phyloP scores from a whole-genome alignment of 2,113 vertebrate genomes.

The Ancistrus triradiatus region DNA sequence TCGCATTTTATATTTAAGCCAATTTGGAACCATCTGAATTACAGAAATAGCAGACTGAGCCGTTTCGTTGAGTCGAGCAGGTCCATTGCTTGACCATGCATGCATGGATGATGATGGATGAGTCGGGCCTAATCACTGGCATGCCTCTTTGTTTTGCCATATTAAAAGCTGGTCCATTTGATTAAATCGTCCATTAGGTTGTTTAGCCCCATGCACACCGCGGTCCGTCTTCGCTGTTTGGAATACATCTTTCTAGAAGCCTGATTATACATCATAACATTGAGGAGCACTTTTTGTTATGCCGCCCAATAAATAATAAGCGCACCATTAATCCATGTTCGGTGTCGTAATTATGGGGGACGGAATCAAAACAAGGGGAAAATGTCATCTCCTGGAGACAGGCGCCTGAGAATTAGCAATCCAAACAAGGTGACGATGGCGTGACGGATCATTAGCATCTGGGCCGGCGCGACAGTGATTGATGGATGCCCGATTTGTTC shows the following conservation, averaged over 20 bases:
- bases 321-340: neutral
- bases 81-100: conserved; percentile 13
- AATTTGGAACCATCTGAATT: too few species aligned
- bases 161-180: conserved; percentile 17
- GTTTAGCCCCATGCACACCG: neutral
- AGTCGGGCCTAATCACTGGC: conserved; percentile 21
- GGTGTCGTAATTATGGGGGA: neutral
- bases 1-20: too few species aligned
- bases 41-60: too few species aligned
- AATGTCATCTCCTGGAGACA: conserved; percentile 23
- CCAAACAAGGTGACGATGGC: conserved; percentile 38
- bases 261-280: neutral
- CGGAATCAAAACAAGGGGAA: neutral
- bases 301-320: neutral
- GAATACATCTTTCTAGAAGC: neutral
- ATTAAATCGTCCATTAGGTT: conserved; percentile 34
- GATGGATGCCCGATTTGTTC: conserved; percentile 49
- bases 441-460: conserved; percentile 46
- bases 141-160: conserved; percentile 20
- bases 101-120: conserved; percentile 30
- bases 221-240: neutral
- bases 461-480: conserved; percentile 41
- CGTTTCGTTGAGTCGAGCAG: too few species aligned
- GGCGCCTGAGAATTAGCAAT: conserved; percentile 47
- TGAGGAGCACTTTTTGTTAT: neutral